These are phyloP conservation scores for Virgularia gustaviana DNA, from an alignment of 92 coral and sea anemone genomes.

Conservation along the genomic window DNA sequence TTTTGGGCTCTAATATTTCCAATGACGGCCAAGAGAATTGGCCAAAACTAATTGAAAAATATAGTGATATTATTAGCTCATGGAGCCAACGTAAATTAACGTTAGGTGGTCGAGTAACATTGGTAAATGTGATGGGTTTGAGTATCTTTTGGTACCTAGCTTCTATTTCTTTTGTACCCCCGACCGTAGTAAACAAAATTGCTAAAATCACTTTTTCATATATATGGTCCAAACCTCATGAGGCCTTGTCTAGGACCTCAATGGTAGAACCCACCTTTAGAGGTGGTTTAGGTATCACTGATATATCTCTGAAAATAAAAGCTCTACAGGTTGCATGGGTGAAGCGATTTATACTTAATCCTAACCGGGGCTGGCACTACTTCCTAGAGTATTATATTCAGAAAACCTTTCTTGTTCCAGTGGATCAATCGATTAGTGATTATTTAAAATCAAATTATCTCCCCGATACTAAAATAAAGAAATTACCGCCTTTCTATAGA, in stretches of 20 bases:
- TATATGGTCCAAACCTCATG: constrained; percentile 6
- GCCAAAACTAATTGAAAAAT: neutral
- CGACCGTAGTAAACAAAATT: neutral
- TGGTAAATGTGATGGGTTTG: too few species aligned
- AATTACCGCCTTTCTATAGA: too few species aligned
- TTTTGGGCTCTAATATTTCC: constrained; percentile 32
- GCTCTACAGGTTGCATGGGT: too few species aligned
- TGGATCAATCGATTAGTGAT: too few species aligned
- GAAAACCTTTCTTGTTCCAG: neutral
- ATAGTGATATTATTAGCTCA: neutral
- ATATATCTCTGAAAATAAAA: constrained; percentile 16
- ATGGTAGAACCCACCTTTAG: neutral
- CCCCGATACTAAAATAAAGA: too few species aligned
- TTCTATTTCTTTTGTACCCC: constrained; percentile 3
- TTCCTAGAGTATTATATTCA: neutral
- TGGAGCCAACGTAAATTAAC: constrained; percentile 30
- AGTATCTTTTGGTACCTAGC: too few species aligned
- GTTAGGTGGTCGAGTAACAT: constrained; percentile 22
- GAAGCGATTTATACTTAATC: neutral
- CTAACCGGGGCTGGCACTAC: constrained; percentile 1
- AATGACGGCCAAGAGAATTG: neutral
- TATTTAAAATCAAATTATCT: too few species aligned
- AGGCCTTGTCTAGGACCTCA: constrained; percentile 16
- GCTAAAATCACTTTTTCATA: constrained; percentile 8
- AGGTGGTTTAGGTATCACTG: constrained; percentile 33